Base-by-base conservation (phyloP, 2,113 vertebrate species). In the Campylomormyrus tamandua region DNA sequence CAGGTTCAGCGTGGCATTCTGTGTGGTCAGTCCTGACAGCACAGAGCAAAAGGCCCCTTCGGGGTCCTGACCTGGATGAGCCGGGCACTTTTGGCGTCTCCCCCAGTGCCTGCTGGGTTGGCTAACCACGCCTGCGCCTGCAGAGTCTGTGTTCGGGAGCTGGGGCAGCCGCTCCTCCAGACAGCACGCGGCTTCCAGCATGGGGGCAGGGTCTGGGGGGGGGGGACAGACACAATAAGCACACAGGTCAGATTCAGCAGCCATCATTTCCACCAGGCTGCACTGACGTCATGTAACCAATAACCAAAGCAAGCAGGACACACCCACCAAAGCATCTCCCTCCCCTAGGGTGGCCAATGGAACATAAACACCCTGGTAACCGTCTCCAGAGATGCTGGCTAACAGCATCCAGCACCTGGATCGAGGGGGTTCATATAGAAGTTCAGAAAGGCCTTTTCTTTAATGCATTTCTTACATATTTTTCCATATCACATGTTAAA, bases 131-230 rank as follows among this genome's bases (percentile, higher is more conserved):
- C 94, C 91, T 88, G 94, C 89, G 89, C 94, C 92, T 46, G 96
- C 96, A 0, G 97, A 95, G 91, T 96, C 94, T 0, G 94, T 95
- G 92, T 94, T 93, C 92, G 97, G 97, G 74, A 97, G 95, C 93
- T 96, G 95, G 94, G 97, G 96, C 93, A 98, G 96, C 90, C 96
- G 93, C 92, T 97, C 96, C 94, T 98, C 97, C 93, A 97, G 95
- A 90, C 95, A 96, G 90, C 96, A 96, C 0, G 96, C 95, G 66
- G 96, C 97, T 93, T 98, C 98, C 93, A 98, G 96, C 92, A 98
- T 94, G 56, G 97, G 97, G 87, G 95, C 95, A 0, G 98, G 96
- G 92, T 98, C 98, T 98, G 93, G 15, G 74, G 48, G 0, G 15
- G 15, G 35, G 66, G 39, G 3, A 24, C 80, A 83, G 21, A 84